Conservation (phyloP, 2,113 vertebrate species). For the Nesoenas mayeri region DNA sequence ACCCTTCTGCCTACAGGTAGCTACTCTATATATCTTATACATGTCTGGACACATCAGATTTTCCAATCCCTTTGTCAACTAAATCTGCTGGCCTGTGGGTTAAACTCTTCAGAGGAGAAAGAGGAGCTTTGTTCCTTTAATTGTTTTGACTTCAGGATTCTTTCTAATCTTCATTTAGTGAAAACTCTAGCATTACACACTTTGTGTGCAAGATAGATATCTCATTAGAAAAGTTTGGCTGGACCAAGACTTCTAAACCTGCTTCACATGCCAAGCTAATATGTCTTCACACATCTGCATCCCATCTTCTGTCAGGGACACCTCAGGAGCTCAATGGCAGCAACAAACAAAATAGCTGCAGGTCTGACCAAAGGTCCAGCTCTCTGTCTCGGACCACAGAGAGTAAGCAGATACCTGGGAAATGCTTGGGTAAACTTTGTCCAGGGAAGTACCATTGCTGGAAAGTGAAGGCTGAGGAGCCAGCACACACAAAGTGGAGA, state of each 20-base stretch:
- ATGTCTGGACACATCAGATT: neutral
- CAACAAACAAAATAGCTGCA: neutral
- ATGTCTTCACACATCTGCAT: neutral
- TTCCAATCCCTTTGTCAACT: neutral
- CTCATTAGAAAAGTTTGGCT: neutral
- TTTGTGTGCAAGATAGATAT: neutral
- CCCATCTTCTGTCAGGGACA: neutral
- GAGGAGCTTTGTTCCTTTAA: neutral
- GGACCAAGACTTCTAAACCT: neutral
- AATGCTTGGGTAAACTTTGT: neutral
- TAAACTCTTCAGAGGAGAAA: neutral
- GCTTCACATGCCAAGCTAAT: neutral
- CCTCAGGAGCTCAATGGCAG: neutral
- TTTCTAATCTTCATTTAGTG: neutral
- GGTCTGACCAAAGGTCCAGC: neutral
- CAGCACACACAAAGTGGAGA: rapidly evolving
- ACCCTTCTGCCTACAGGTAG: neutral
- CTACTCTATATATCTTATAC: neutral
- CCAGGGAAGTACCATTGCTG: neutral
- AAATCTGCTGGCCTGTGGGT: neutral
- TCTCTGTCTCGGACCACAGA: rapidly evolving
- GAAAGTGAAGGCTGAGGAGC: neutral
- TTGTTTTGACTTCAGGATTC: neutral
- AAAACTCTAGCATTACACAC: neutral
- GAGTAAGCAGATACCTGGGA: neutral